Evolutionary conservation across 2,113 vertebrate genomes (phyloP).

Genomic region (Ramphastos sulfuratus): DNA sequence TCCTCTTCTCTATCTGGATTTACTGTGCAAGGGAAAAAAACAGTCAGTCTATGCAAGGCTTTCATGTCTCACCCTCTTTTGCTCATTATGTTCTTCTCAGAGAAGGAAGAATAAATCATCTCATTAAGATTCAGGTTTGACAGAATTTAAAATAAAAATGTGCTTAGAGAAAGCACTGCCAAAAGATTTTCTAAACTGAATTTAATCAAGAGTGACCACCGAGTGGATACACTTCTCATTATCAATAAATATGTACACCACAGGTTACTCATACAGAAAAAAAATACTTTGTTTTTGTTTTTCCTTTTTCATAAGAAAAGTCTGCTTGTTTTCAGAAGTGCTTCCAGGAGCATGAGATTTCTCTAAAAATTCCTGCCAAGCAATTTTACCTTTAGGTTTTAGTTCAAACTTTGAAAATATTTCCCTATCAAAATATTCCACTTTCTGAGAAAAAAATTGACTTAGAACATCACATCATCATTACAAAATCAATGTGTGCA

Average conservation of each 20-base stretch:
- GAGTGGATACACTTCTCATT: not conserved
- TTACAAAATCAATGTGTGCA: not conserved
- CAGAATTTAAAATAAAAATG: not conserved
- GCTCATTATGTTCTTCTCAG: not conserved
- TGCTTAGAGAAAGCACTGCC: not conserved
- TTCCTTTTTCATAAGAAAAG: not conserved
- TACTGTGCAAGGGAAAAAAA: conserved; percentile 12
- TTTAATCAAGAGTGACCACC: not conserved
- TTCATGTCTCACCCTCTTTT: not conserved
- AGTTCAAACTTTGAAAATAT: conserved; percentile 31
- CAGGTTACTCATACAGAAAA: not conserved
- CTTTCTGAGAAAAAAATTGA: not conserved
- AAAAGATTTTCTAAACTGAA: not conserved
- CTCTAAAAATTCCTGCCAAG: conserved; percentile 72
- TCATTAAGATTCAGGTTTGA: not conserved
- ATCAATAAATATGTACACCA: not conserved
- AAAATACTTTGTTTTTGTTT: conserved; percentile 13
- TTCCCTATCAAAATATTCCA: not conserved
- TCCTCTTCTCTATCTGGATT: conserved; percentile 3
- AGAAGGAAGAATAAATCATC: not conserved
- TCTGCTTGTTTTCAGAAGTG: not conserved
- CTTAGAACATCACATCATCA: not conserved
- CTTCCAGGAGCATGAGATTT: not conserved
- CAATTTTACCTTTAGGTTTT: conserved; percentile 49
- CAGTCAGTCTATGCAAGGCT: not conserved